Conservation (phyloP, 2,888 invertebrate species). For the Odontothrips loti region DNA sequence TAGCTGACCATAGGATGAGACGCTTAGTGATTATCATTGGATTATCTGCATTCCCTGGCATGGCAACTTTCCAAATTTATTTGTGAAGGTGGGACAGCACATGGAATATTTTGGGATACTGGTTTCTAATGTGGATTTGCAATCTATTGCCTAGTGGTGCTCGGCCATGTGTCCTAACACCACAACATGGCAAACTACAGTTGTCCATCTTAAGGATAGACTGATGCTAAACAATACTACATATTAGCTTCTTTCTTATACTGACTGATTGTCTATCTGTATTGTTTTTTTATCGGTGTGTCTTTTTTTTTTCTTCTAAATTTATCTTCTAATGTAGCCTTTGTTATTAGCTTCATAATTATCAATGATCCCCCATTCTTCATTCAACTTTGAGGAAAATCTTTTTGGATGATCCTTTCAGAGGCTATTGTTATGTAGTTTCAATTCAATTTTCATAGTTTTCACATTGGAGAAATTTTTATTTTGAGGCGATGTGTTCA, state of each 20-base stretch:
- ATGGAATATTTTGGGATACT: not conserved
- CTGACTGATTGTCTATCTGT: not conserved
- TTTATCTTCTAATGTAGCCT: not conserved
- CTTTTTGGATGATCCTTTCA: not conserved
- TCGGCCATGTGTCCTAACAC: not conserved
- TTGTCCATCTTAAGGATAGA: not conserved
- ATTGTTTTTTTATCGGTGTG: not conserved
- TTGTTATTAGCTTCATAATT: not conserved
- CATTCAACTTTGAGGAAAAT: not conserved
- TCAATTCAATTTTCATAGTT: not conserved
- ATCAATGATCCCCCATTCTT: not conserved
- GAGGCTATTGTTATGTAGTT: not conserved
- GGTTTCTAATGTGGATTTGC: not conserved
- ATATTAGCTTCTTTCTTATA: not conserved
- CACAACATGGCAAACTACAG: not conserved
- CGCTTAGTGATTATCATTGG: not conserved
- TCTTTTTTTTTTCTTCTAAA: not conserved
- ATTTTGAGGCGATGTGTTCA: not conserved
- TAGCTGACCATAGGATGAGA: no score
- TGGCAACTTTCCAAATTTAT: not conserved
- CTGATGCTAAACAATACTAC: not conserved
- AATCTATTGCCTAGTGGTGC: not conserved
- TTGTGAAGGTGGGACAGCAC: not conserved
- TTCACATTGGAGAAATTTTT: not conserved
- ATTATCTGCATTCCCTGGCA: not conserved